Evolutionary conservation across 2,888 invertebrate species (phyloP), one percentile per base, ranked within the genome.

Genomic region (Tipula lateralis): DNA sequence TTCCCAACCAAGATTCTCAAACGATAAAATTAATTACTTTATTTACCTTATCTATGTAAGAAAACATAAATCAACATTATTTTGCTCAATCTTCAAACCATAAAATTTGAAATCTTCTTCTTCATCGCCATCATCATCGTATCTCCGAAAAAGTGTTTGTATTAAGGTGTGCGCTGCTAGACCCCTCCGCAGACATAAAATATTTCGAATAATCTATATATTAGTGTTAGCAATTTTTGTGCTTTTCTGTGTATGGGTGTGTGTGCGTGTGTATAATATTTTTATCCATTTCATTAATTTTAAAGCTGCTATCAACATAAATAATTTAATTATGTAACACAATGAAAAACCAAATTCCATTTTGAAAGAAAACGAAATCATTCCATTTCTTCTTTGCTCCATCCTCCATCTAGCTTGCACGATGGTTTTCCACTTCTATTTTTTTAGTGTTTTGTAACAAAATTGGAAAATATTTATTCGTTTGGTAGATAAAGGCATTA

Each of bases 261-360:
- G 39, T 66, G 66, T 66, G 19, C 24, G 66, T 66, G 24, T 66
- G 24, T 24, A 16, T 66, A 66, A 66, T 66, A 66, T 9, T 66
- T 66, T 66, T 66, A 66, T 66, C 66, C 24, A 24, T 66, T 66
- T 66, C 66, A 66, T 66, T 66, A 66, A 66, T 66, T 66, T 66
- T 66, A 66, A 66, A 66, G 66, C 66, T 66, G 66, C 24, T 66
- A 66, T 66, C 66, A 66, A 24, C 66, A 66, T 66, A 66, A 66
- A 66, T 66, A 66, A 66, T 66, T 66, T 66, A 66, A 66, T 66
- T 66, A 66, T 66, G 66, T 66, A 24, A 66, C 24, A 66, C 66
- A 66, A 66, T 66, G 66, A 66, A 66, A 66, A 66, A 24, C 66
- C 66, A 66, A 66, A 66, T 66, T 66, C 66, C 66, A 66, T 50